A percentile compares a stretch with the other conserved stretches of the same genome.
Evolutionary conservation across 2,113 vertebrate genomes (phyloP).

Genomic region (Chamaetylas fuelleborni): DNA sequence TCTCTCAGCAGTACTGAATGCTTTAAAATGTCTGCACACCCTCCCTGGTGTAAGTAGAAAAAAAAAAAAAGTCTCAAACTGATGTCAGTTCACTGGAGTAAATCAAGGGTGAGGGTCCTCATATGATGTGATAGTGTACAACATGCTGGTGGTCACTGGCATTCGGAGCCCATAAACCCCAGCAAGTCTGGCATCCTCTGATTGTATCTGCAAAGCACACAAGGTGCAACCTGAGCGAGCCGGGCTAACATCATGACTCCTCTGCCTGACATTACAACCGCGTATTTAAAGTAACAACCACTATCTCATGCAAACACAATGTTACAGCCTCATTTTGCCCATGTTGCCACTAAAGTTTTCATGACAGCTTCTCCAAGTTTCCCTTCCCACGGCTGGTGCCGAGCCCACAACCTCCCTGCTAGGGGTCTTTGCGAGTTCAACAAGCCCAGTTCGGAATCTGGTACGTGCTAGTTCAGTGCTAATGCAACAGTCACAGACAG

Average conservation of each 20-base stretch:
- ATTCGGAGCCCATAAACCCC: accelerated
- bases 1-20: neutral
- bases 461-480: neutral
- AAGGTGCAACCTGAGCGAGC: neutral
- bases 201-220: neutral
- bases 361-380: neutral
- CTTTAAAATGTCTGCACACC: neutral
- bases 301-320: neutral
- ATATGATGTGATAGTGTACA: accelerated
- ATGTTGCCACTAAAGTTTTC: neutral
- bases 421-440: neutral
- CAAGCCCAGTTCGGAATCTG: neutral
- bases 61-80: neutral
- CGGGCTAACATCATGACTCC: neutral
- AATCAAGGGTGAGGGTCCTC: neutral
- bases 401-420: neutral
- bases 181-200: neutral
- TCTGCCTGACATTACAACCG: neutral
- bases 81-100: neutral
- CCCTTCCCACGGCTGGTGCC: neutral
- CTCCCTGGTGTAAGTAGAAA: neutral
- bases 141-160: neutral
- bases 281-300: neutral
- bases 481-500: neutral
- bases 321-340: neutral